Percentiles rank a stretch among this genome's conserved stretches.
These are phyloP conservation scores for Diabrotica balteata DNA, from an alignment of 2,888 invertebrate genomes.

Conservation along the genomic window DNA sequence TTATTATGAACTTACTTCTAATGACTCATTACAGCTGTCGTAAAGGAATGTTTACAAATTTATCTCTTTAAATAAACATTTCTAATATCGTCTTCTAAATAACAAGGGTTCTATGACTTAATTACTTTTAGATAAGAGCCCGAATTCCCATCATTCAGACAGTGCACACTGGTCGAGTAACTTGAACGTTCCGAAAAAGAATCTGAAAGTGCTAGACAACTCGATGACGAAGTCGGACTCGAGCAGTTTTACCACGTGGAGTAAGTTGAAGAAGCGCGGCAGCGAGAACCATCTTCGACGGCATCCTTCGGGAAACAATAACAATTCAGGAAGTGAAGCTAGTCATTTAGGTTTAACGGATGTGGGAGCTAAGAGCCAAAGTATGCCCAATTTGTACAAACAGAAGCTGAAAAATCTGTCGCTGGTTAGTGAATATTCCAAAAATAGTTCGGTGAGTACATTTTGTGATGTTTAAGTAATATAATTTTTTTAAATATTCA, in stretches of 20 bases:
- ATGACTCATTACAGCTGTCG: too few species aligned
- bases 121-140: slow-evolving; percentile 39
- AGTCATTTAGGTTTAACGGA: slow-evolving; percentile 66
- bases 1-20: too few species aligned
- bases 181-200: slow-evolving; percentile 47
- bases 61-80: too few species aligned
- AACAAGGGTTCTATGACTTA: too few species aligned
- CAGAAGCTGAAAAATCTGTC: slow-evolving; percentile 56
- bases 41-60: too few species aligned
- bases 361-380: slow-evolving; percentile 74
- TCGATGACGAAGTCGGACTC: slow-evolving; percentile 90
- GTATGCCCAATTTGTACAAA: slow-evolving; percentile 77
- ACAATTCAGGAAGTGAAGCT: slow-evolving; percentile 64
- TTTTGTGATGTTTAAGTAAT: neutral
- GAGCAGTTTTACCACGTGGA: slow-evolving; percentile 84
- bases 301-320: slow-evolving; percentile 75
- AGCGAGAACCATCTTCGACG: slow-evolving; percentile 71
- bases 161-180: slow-evolving; percentile 52
- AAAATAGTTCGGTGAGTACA: slow-evolving; percentile 72
- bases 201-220: slow-evolving; percentile 62
- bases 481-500: neutral
- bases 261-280: slow-evolving; percentile 79
- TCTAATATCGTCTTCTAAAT: too few species aligned
- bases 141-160: slow-evolving; percentile 36
- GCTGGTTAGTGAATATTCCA: slow-evolving; percentile 59